Conservation (phyloP, 2,113 vertebrate species). For the Coracopsis vasa region DNA sequence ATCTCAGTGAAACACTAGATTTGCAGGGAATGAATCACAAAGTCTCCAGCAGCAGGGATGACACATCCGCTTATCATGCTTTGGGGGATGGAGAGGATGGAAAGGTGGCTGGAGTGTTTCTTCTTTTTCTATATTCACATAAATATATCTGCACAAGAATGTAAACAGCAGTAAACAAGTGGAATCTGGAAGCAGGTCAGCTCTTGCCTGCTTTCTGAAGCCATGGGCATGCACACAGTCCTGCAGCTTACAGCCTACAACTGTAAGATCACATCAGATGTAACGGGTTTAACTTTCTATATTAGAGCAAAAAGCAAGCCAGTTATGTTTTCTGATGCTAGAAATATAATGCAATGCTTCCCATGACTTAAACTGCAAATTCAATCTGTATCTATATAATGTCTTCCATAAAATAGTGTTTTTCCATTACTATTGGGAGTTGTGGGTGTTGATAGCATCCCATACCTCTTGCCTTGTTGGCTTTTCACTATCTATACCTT, state of each 20-base stretch:
- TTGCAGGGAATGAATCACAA: background rate
- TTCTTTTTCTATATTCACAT: background rate
- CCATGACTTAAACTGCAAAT: background rate
- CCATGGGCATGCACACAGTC: accelerated
- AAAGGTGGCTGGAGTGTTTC: background rate
- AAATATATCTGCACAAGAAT: background rate
- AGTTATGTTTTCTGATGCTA: background rate
- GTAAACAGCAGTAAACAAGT: background rate
- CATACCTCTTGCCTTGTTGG: background rate
- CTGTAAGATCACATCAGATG: background rate
- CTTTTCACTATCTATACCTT: background rate
- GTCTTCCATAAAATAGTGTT: background rate
- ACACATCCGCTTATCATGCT: background rate
- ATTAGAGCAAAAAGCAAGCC: background rate
- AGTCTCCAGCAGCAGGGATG: background rate
- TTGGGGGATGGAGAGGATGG: background rate
- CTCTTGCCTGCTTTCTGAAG: background rate
- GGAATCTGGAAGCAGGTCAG: background rate
- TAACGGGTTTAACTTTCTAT: background rate
- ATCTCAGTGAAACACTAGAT: background rate
- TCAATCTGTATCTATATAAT: background rate
- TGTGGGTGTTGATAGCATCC: background rate
- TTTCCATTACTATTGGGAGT: background rate
- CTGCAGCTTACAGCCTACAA: background rate
- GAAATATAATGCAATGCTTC: background rate